Evolutionary conservation across 2,888 invertebrate species (phyloP).

Genomic region (Allygus modestus): DNA sequence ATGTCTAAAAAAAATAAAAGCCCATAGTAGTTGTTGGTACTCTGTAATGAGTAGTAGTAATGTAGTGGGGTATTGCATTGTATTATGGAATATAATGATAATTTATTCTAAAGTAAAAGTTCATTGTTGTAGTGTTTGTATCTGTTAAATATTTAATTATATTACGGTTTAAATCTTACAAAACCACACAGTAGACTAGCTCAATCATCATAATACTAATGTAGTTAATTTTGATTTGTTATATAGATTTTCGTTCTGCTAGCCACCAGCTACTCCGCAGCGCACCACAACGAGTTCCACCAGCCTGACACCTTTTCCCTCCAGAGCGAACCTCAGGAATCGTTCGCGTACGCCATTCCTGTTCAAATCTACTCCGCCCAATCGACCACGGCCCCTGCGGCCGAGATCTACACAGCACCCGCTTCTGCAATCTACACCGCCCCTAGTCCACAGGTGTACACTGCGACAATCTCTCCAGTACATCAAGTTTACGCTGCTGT

Average conservation of each 20-base stretch:
- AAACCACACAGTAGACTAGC: too few relatives aligned
- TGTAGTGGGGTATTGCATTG: too few relatives aligned
- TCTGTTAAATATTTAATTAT: too few relatives aligned
- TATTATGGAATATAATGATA: too few relatives aligned
- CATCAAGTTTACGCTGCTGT: not conserved
- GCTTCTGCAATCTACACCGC: not conserved
- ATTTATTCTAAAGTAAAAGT: too few relatives aligned
- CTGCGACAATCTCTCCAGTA: not conserved
- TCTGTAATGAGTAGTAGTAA: too few relatives aligned
- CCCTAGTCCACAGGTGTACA: not conserved
- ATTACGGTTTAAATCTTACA: too few relatives aligned
- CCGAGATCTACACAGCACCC: not conserved
- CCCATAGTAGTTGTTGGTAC: too few relatives aligned
- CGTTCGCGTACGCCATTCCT: not conserved
- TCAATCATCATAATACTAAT: too few relatives aligned
- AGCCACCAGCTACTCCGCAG: not conserved
- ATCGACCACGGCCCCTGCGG: not conserved
- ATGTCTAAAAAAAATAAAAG: too few relatives aligned
- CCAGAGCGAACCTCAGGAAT: not conserved
- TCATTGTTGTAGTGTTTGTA: too few relatives aligned
- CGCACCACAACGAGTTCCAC: conserved; percentile 23
- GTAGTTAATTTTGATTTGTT: too few relatives aligned
- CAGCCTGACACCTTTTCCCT: not conserved
- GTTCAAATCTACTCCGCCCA: not conserved
- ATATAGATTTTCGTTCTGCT: not conserved